phyloP scores from a whole-genome alignment of 2,888 invertebrate species.

The Ornithoptera priamus region DNA sequence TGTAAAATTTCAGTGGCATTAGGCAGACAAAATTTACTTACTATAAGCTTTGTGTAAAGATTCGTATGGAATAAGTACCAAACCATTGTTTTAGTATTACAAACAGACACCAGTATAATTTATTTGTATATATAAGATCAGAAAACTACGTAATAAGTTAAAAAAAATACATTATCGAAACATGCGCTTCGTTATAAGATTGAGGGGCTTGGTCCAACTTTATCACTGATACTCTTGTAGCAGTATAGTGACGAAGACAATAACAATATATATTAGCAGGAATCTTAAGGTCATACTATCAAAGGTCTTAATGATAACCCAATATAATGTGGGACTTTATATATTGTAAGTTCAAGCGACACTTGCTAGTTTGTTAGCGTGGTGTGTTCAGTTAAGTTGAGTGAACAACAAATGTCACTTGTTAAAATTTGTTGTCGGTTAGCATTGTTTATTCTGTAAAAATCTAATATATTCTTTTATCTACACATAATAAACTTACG shows the following conservation, averaged over 20 bases:
- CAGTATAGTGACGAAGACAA: constrained; percentile 16
- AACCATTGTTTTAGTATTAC: too few species aligned
- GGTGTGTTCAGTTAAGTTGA: constrained; percentile 31
- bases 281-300: constrained; percentile 47
- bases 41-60: too few species aligned
- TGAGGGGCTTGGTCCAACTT: constrained; percentile 15
- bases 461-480: constrained; percentile 33
- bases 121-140: too few species aligned
- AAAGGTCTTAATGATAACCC: constrained; percentile 60
- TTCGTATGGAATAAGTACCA: too few species aligned
- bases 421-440: constrained; percentile 48
- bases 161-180: too few species aligned
- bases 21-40: too few species aligned
- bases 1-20: too few species aligned
- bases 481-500: not conserved
- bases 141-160: too few species aligned
- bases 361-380: constrained; percentile 54
- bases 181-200: not conserved
- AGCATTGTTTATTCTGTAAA: constrained; percentile 27
- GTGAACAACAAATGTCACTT: constrained; percentile 42
- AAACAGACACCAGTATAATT: too few species aligned
- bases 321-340: constrained; percentile 47
- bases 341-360: constrained; percentile 50
- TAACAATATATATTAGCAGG: constrained; percentile 15
- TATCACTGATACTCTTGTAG: constrained; percentile 1